Conservation (phyloP, 2,113 vertebrate species). For the Penelope pileata region DNA sequence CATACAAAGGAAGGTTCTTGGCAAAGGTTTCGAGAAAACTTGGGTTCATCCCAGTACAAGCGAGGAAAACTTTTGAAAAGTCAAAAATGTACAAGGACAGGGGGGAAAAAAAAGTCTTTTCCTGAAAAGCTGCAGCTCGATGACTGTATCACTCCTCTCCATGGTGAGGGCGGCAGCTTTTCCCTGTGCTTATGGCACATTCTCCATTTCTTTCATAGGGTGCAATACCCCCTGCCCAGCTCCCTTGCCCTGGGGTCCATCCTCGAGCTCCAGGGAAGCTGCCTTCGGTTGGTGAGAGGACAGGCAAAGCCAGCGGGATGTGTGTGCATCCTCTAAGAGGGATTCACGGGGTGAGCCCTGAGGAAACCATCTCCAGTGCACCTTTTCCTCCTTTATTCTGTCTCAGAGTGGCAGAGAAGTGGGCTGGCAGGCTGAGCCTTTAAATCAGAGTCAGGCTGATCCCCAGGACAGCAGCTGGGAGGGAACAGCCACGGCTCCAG, state of each 20-base stretch:
- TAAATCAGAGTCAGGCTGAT: neutral
- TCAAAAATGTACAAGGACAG: neutral
- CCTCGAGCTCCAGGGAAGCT: neutral
- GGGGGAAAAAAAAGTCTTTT: neutral
- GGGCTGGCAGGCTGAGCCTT: neutral
- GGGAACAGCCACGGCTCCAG: neutral
- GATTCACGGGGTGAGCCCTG: neutral
- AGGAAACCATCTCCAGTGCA: fast-evolving
- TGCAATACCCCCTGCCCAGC: neutral
- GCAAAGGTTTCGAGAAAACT: neutral
- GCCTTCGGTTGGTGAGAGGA: neutral
- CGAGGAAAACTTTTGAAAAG: conserved; percentile 6
- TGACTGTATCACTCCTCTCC: neutral
- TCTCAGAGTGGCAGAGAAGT: neutral
- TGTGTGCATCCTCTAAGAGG: neutral
- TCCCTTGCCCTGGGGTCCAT: neutral
- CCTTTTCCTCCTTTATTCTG: neutral
- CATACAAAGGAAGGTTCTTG: neutral
- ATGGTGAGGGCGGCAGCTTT: neutral
- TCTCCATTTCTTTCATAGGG: neutral
- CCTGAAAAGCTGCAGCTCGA: neutral
- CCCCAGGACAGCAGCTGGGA: conserved; percentile 6
- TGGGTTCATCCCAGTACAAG: conserved; percentile 7
- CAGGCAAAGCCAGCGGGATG: neutral
- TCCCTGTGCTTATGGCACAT: neutral